These are phyloP conservation scores for Coendou prehensilis DNA, from an alignment of 2,797 vertebrate genomes.

Conservation along the genomic window DNA sequence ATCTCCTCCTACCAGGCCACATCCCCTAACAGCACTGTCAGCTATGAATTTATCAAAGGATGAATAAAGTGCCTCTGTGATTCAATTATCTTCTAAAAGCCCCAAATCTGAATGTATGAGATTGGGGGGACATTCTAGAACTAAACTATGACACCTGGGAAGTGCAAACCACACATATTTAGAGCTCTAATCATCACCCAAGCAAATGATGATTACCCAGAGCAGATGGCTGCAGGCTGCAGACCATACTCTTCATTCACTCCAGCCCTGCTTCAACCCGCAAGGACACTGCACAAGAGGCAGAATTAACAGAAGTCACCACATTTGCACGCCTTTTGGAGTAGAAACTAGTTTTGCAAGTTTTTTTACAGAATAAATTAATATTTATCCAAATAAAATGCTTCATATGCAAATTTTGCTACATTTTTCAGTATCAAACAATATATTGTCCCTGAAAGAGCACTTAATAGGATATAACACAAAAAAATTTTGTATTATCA, in stretches of 20 bases:
- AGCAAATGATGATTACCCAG: no score
- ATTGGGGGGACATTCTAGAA: neutral
- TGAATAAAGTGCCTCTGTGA: neutral
- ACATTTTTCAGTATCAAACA: neutral
- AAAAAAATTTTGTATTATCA: neutral
- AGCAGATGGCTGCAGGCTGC: neutral
- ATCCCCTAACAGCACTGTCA: neutral
- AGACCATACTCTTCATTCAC: accelerated
- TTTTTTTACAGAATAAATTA: conserved; percentile 8
- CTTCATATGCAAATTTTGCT: neutral
- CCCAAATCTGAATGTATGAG: neutral
- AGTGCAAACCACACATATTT: neutral
- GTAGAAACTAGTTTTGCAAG: neutral
- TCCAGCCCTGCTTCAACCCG: neutral
- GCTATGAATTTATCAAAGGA: neutral
- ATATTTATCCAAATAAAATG: neutral
- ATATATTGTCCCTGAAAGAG: neutral
- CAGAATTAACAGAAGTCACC: neutral
- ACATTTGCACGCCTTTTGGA: neutral
- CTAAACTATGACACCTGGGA: neutral
- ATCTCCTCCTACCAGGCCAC: neutral
- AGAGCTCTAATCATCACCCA: neutral
- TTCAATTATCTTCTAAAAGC: neutral
- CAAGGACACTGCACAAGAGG: neutral
- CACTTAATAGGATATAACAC: neutral